Evolutionary conservation across 2,797 vertebrate species (phyloP).

Genomic region (Hippopotamyrus pictus): DNA sequence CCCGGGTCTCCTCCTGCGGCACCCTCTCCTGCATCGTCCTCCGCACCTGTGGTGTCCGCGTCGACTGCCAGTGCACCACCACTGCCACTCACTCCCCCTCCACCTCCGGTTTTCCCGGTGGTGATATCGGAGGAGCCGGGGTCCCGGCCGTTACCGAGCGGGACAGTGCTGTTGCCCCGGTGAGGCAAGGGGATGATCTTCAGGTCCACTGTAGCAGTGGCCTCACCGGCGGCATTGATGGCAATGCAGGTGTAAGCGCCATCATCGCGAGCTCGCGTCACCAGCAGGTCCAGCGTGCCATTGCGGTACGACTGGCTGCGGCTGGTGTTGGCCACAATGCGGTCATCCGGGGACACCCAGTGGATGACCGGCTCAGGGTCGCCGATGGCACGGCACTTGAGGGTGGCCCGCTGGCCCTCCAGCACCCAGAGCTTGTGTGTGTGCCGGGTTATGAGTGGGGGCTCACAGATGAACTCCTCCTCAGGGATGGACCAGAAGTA

Average conservation of each 20-base stretch:
- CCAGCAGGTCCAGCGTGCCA: constrained; percentile 68
- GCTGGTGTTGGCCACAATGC: constrained; percentile 71
- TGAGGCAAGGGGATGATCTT: constrained; percentile 70
- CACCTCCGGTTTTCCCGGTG: constrained; percentile 61
- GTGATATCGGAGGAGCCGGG: constrained; percentile 68
- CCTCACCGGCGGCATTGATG: constrained; percentile 70
- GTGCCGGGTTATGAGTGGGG: constrained; percentile 85
- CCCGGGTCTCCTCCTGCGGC: constrained; percentile 51
- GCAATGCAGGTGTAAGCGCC: constrained; percentile 70
- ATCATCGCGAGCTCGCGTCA: constrained; percentile 61
- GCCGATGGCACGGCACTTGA: constrained; percentile 79
- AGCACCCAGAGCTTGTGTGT: constrained; percentile 84
- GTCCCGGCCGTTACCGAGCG: constrained; percentile 38
- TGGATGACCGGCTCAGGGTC: constrained; percentile 81
- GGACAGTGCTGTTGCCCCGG: constrained; percentile 50
- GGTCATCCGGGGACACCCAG: constrained; percentile 87
- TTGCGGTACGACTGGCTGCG: constrained; percentile 64
- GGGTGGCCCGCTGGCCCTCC: constrained; percentile 79
- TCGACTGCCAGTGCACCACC: constrained; percentile 18
- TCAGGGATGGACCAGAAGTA: constrained; percentile 91
- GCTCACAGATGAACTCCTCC: constrained; percentile 87
- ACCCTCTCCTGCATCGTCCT: constrained; percentile 41
- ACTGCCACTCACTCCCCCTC: constrained; percentile 10
- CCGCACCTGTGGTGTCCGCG: constrained; percentile 32
- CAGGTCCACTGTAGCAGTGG: constrained; percentile 63